These are phyloP conservation scores for Acrocyrtus sp. DNA, from an alignment of 2,888 invertebrate genomes.

Conservation along the genomic window DNA sequence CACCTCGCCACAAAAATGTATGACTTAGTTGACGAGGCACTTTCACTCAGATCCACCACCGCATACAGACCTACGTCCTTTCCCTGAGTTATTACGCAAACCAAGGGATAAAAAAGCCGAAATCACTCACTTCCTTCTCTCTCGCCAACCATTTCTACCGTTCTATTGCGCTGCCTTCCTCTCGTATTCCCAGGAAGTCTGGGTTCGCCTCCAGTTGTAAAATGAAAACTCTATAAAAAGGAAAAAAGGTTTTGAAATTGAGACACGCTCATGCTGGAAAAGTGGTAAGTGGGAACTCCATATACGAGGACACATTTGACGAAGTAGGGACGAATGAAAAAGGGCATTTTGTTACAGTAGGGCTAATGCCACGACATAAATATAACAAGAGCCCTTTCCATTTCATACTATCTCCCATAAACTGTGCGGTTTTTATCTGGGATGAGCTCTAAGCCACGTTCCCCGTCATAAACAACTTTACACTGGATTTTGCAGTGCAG, in stretches of 20 bases:
- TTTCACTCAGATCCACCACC: not conserved
- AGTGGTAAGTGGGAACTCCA: too few relatives aligned
- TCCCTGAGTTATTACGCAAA: constrained; percentile 29
- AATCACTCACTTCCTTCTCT: constrained; percentile 32
- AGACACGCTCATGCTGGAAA: not conserved
- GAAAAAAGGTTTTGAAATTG: not conserved
- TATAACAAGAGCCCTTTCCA: constrained; percentile 20
- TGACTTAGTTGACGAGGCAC: not conserved
- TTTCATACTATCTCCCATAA: constrained; percentile 32
- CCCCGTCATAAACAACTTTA: too few relatives aligned
- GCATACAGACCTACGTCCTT: constrained; percentile 1
- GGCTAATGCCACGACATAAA: constrained; percentile 6
- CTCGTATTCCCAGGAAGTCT: constrained; percentile 9
- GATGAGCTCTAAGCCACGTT: too few relatives aligned
- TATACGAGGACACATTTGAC: too few relatives aligned
- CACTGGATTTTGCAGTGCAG: constrained; percentile 25
- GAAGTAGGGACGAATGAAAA: constrained; percentile 3
- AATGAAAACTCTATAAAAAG: constrained; percentile 19
- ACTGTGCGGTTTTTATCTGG: constrained; percentile 42
- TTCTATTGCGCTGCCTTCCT: not conserved
- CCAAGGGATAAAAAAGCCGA: constrained; percentile 34
- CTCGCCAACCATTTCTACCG: constrained; percentile 2
- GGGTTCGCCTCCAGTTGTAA: constrained; percentile 28
- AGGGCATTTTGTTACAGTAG: not conserved
- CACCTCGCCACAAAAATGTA: not conserved